A percentile compares a stretch with the other conserved stretches of the same genome.
Evolutionary conservation across 2,113 vertebrate species (phyloP).

Genomic region (Onychostruthus taczanowskii): DNA sequence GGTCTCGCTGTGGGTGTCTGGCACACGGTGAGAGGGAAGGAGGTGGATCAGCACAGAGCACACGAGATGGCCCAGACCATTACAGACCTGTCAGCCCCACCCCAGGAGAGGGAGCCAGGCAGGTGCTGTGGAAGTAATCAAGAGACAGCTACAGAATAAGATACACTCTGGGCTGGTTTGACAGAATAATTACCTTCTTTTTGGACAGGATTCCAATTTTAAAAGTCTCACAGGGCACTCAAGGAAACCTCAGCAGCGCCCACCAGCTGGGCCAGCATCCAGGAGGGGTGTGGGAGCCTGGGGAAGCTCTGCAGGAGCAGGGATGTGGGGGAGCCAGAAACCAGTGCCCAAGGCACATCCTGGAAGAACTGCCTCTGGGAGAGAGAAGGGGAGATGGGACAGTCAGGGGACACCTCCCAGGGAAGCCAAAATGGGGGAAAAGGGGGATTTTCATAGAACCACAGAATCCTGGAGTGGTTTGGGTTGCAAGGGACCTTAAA

Average conservation of each 20-base stretch:
- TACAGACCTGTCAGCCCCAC: not conserved
- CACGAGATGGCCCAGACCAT: not conserved
- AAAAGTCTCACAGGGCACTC: not conserved
- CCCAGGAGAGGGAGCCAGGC: not conserved
- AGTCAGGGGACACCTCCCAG: fast-evolving
- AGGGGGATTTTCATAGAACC: not conserved
- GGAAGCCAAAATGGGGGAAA: not conserved
- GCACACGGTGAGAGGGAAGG: not conserved
- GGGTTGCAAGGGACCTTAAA: not conserved
- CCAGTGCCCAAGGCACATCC: fast-evolving
- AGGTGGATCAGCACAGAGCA: not conserved
- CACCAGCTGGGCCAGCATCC: not conserved
- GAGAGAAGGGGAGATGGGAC: not conserved
- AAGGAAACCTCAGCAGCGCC: not conserved
- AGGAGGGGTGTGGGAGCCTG: fast-evolving
- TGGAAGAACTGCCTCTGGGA: not conserved
- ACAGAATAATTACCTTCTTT: not conserved
- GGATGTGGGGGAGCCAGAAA: not conserved
- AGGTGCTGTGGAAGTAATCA: not conserved
- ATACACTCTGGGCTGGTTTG: not conserved
- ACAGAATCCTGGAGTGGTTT: not conserved
- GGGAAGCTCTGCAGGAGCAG: not conserved
- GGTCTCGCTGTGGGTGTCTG: not conserved
- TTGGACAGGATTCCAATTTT: not conserved
- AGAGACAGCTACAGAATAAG: not conserved